Evolutionary conservation across 2,888 invertebrate species (phyloP).

Genomic region (Agonopterix subpropinquella): DNA sequence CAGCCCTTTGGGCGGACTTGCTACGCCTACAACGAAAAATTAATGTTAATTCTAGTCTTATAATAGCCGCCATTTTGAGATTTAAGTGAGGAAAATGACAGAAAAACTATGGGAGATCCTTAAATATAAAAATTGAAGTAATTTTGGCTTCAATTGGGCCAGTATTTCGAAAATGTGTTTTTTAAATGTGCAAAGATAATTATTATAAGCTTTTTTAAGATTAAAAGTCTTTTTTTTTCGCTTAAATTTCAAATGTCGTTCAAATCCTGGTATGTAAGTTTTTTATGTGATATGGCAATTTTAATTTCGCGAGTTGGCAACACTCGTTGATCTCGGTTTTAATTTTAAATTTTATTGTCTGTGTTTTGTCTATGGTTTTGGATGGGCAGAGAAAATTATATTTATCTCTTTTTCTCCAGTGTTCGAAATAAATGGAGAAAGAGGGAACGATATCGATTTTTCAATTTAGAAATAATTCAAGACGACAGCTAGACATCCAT

Average conservation of each 20-base stretch:
- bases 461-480: too few species aligned
- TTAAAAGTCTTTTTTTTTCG: too few species aligned
- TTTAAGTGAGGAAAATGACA: background rate
- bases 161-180: too few species aligned
- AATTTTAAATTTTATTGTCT: background rate
- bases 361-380: background rate
- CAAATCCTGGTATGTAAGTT: background rate
- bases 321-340: conserved; percentile 1
- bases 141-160: too few species aligned
- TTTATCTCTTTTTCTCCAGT: background rate
- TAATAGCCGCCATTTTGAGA: background rate
- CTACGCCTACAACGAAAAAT: conserved; percentile 64
- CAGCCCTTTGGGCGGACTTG: conserved; percentile 42
- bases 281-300: background rate
- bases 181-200: too few species aligned
- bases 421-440: too few species aligned
- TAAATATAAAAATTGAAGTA: too few species aligned
- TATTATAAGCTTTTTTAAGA: too few species aligned
- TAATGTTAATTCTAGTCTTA: conserved; percentile 13
- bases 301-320: background rate
- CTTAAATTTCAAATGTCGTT: background rate
- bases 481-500: too few species aligned
- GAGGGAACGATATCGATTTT: too few species aligned
- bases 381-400: background rate
- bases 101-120: too few species aligned